Evolutionary conservation across 2,797 vertebrate species (phyloP).

Genomic region (Tapera naevia): DNA sequence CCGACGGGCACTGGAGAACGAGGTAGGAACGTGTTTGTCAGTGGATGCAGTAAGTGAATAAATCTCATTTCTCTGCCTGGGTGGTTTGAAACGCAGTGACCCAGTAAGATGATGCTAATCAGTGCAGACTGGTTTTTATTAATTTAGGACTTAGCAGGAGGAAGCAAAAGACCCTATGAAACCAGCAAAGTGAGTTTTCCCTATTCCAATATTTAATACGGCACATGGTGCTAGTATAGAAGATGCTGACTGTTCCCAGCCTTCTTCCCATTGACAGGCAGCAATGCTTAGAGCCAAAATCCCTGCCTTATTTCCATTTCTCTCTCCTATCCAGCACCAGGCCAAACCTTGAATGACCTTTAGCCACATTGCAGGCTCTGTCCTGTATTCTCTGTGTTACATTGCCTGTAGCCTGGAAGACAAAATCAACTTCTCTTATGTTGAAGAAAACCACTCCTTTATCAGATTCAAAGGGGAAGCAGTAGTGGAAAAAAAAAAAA

Average conservation of each 20-base stretch:
- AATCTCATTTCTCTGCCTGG: not conserved
- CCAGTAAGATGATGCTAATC: not conserved
- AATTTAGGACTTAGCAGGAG: not conserved
- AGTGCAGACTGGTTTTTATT: not conserved
- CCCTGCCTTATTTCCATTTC: not conserved
- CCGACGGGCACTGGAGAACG: rapidly evolving
- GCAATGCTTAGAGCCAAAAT: not conserved
- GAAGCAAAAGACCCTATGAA: not conserved
- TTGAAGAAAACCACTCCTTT: not conserved
- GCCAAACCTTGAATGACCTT: not conserved
- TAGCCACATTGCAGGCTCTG: not conserved
- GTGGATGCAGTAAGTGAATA: not conserved
- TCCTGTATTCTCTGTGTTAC: not conserved
- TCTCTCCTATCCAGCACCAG: not conserved
- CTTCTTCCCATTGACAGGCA: not conserved
- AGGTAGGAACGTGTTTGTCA: not conserved
- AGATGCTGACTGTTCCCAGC: not conserved
- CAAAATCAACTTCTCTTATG: rapidly evolving
- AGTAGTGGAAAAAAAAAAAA: not conserved
- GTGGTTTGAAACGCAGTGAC: not conserved
- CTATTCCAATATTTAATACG: rapidly evolving
- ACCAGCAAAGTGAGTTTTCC: not conserved
- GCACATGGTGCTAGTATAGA: not conserved
- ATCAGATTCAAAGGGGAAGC: not conserved
- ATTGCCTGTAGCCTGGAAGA: not conserved